Evolutionary conservation across 2,888 invertebrate genomes (phyloP).

Genomic region (Drosophila atroscutellata): DNA sequence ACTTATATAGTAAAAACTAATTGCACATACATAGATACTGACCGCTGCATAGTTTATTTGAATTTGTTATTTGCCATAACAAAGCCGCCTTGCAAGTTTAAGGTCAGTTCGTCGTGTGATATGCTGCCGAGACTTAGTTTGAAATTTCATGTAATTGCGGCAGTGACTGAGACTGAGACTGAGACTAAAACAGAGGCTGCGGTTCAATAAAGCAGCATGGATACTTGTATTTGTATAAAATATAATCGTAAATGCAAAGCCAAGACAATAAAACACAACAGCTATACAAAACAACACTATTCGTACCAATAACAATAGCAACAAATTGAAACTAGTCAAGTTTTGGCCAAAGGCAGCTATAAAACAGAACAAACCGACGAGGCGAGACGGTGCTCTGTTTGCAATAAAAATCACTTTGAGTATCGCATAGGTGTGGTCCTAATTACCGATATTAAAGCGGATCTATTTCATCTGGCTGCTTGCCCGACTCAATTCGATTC

Average conservation of each 20-base stretch:
- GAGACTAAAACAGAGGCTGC: slow-evolving; percentile 26
- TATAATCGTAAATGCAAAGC: slow-evolving; percentile 30
- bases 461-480: slow-evolving; percentile 77
- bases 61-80: slow-evolving; percentile 58
- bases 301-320: slow-evolving; percentile 43
- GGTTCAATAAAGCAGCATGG: slow-evolving; percentile 62
- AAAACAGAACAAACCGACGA: slow-evolving; percentile 56
- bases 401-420: slow-evolving; percentile 76
- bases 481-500: slow-evolving; percentile 23
- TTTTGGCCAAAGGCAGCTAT: slow-evolving; percentile 77
- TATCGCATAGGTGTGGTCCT: slow-evolving; percentile 81
- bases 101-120: slow-evolving; percentile 71
- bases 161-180: slow-evolving; percentile 51
- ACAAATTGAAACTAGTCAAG: slow-evolving; percentile 79
- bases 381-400: slow-evolving; percentile 36
- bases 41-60: slow-evolving; percentile 70
- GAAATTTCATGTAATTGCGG: slow-evolving; percentile 54
- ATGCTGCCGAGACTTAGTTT: slow-evolving; percentile 48
- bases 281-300: slow-evolving; percentile 29
- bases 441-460: slow-evolving; percentile 82
- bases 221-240: slow-evolving; percentile 22
- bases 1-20: slow-evolving; percentile 72
- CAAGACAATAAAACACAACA: slow-evolving; percentile 46
- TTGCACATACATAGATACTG: slow-evolving; percentile 73
- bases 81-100: slow-evolving; percentile 77